Conservation (phyloP, 2,113 vertebrate species). For the Ceyx cyanopectus region DNA sequence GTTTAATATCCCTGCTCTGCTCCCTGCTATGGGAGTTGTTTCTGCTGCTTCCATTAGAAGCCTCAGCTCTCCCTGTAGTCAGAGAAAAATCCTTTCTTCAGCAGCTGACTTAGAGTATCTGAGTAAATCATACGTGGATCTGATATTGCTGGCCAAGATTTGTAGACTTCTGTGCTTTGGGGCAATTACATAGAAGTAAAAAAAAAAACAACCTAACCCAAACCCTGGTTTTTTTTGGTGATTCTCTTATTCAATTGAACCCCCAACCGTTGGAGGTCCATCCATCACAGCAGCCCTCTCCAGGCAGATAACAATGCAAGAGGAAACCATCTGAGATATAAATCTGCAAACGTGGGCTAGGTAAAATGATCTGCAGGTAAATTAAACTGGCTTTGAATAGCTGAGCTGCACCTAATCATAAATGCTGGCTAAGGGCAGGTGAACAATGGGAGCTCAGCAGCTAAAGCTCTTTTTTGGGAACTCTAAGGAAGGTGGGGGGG, state of each 20-base stretch:
- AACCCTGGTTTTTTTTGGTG: neutral
- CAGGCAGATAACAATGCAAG: neutral
- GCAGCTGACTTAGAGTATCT: neutral
- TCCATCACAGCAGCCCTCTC: neutral
- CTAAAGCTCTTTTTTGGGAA: neutral
- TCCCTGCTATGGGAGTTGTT: neutral
- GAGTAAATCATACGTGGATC: neutral
- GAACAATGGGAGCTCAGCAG: neutral
- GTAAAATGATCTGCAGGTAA: constrained; percentile 3
- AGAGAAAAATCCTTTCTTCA: neutral
- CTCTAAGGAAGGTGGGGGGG: neutral
- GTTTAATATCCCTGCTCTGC: neutral
- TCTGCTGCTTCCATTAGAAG: neutral
- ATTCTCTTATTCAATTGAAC: neutral
- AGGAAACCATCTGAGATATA: neutral
- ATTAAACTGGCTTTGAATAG: constrained; percentile 29
- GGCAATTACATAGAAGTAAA: neutral
- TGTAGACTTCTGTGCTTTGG: neutral
- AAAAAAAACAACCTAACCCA: neutral
- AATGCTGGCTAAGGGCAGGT: neutral
- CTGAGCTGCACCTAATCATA: constrained; percentile 4
- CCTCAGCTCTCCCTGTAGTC: neutral
- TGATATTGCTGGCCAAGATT: neutral
- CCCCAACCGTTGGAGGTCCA: neutral
- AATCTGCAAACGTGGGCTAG: neutral